phyloP scores from a whole-genome alignment of 2,888 invertebrate genomes.

The Pachycephus smyrnensis region DNA sequence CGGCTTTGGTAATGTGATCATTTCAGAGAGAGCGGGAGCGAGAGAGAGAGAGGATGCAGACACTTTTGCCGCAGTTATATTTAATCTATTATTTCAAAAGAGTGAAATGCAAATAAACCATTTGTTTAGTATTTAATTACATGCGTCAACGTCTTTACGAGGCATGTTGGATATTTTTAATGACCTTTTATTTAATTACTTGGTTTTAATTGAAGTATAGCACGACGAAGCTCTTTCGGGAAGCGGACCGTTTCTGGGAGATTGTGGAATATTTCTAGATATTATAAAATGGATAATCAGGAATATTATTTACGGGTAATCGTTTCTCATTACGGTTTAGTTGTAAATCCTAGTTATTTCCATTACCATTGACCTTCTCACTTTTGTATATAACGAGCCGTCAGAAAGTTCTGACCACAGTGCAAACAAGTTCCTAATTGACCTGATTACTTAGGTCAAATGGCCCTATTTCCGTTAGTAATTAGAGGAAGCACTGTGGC shows the following conservation, averaged over 20 bases:
- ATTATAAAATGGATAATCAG: neutral
- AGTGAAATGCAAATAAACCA: neutral
- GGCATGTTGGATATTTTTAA: neutral
- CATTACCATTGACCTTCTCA: neutral
- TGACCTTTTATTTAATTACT: neutral
- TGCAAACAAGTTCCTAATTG: slow-evolving; percentile 30
- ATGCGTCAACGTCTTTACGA: neutral
- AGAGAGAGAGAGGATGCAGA: neutral
- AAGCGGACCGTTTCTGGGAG: neutral
- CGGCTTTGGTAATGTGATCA: neutral
- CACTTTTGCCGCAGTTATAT: neutral
- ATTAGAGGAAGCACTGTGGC: slow-evolving; percentile 29
- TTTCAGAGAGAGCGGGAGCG: neutral
- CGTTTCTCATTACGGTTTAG: neutral
- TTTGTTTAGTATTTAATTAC: neutral
- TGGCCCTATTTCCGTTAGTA: slow-evolving; percentile 38
- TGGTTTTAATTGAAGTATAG: neutral
- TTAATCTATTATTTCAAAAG: neutral
- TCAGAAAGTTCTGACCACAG: neutral
- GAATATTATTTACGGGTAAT: neutral
- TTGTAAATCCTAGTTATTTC: neutral
- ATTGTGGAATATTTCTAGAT: neutral
- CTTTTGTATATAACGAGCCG: neutral
- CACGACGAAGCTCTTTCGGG: neutral
- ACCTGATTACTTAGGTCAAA: slow-evolving; percentile 32